Percentiles rank a stretch among this genome's conserved stretches.
phyloP scores from a whole-genome alignment of 2,888 invertebrate species.

The Dascillus cervinus region DNA sequence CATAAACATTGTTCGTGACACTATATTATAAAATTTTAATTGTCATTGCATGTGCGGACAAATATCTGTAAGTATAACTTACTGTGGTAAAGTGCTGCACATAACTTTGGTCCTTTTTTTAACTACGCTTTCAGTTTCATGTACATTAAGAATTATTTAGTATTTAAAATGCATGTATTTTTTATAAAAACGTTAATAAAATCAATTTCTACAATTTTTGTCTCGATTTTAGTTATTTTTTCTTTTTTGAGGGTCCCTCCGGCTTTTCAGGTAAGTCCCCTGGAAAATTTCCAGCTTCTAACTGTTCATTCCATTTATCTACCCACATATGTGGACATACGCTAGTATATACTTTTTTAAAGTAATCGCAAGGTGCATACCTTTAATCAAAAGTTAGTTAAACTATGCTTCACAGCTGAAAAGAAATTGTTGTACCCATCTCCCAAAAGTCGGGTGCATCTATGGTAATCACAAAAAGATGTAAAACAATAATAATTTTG shows the following conservation, averaged over 20 bases:
- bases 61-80: too few species aligned
- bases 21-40: conserved; percentile 1
- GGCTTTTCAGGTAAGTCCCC: conserved; percentile 34
- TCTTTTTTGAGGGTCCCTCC: too few species aligned
- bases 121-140: too few species aligned
- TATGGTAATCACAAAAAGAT: conserved; percentile 26
- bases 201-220: too few species aligned
- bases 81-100: too few species aligned
- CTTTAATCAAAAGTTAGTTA: conserved; percentile 5
- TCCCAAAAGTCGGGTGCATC: conserved; percentile 20
- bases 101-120: too few species aligned
- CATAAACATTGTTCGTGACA: conserved; percentile 30
- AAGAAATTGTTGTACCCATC: conserved; percentile 6
- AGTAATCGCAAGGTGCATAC: conserved; percentile 54
- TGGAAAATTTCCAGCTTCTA: conserved; percentile 49
- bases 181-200: too few species aligned
- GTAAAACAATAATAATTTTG: conserved; percentile 57
- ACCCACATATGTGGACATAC: conserved; percentile 57
- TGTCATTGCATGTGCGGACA: too few species aligned
- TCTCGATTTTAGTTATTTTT: too few species aligned
- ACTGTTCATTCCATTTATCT: conserved; percentile 54
- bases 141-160: too few species aligned
- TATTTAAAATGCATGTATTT: too few species aligned
- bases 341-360: conserved; percentile 48
- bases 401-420: background rate